A percentile compares a stretch with the other conserved stretches of the same genome.
phyloP scores from a whole-genome alignment of 2,797 vertebrate genomes.

The Typhlichthys subterraneus region DNA sequence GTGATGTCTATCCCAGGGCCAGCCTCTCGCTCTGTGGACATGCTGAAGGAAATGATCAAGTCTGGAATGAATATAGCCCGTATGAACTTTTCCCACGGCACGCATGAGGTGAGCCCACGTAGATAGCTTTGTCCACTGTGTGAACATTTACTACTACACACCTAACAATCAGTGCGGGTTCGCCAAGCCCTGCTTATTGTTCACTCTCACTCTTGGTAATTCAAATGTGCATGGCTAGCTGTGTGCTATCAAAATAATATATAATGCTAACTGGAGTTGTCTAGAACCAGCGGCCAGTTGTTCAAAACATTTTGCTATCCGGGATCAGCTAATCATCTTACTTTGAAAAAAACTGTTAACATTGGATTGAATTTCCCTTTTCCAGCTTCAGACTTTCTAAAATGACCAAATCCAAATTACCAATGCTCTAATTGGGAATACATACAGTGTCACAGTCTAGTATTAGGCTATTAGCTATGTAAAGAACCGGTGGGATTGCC shows the following conservation, averaged over 20 bases:
- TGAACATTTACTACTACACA: constrained; percentile 7
- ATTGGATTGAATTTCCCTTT: no score
- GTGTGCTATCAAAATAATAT: constrained; percentile 46
- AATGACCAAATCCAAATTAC: no score
- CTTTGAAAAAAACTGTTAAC: no score
- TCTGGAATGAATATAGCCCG: constrained; percentile 99
- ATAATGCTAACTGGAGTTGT: not conserved
- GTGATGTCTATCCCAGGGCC: constrained; percentile 78
- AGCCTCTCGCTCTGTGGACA: constrained; percentile 91
- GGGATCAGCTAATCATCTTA: no score
- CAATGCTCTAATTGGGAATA: no score
- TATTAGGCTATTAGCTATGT: no score
- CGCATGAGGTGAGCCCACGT: constrained; percentile 86
- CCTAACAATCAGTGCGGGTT: not conserved
- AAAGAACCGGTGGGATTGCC: no score
- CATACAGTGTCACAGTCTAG: no score
- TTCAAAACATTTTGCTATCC: no score
- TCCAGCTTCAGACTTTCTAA: no score
- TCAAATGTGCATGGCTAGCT: constrained; percentile 4
- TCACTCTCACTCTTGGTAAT: constrained; percentile 24
- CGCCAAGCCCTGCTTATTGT: constrained; percentile 2
- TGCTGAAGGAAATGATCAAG: constrained; percentile 97
- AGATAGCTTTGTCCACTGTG: not conserved
- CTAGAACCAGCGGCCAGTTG: no score
- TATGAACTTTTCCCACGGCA: constrained; percentile 96